Conservation (phyloP, 2,797 vertebrate genomes). For the Schizopygopsis malacanthus region DNA sequence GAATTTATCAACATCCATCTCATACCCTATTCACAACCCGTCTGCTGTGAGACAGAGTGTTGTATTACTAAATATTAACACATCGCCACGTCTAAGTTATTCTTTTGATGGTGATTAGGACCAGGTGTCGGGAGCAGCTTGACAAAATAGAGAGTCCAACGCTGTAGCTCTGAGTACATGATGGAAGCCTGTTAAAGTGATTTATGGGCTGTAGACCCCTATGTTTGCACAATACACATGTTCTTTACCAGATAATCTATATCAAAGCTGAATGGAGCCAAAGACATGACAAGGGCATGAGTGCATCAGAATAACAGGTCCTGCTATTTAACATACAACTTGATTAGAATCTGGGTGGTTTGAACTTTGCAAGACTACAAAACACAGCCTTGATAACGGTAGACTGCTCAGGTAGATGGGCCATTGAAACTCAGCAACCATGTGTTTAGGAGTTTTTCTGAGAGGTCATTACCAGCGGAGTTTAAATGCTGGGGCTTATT, state of each 20-base stretch:
- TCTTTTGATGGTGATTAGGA: slow-evolving; percentile 78
- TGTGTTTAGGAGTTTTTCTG: slow-evolving; percentile 27
- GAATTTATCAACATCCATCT: slow-evolving; percentile 67
- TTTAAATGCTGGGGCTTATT: slow-evolving; percentile 51
- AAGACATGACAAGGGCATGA: slow-evolving; percentile 28
- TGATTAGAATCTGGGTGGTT: not conserved
- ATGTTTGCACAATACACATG: slow-evolving; percentile 72
- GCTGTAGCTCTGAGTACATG: slow-evolving; percentile 38
- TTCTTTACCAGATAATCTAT: slow-evolving; percentile 69
- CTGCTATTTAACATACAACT: not conserved
- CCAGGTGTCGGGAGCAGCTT: slow-evolving; percentile 75
- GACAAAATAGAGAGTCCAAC: slow-evolving; percentile 45
- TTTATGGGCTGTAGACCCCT: slow-evolving; percentile 72
- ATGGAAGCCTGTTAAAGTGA: slow-evolving; percentile 68
- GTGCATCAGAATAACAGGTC: not conserved
- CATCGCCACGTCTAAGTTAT: slow-evolving; percentile 66
- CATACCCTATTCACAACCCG: slow-evolving; percentile 55
- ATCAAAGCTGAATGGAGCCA: slow-evolving; percentile 23
- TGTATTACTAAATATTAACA: slow-evolving; percentile 72
- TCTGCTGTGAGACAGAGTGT: not conserved
- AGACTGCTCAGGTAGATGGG: not conserved
- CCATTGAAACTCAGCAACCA: not conserved
- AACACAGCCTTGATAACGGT: not conserved
- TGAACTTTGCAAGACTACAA: slow-evolving; percentile 19
- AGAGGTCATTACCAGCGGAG: slow-evolving; percentile 39